Percentiles rank a stretch among this genome's conserved stretches.
Conservation (phyloP, 35 echinoderm and acorn worm species). For the Eucidaris tribuloides region DNA sequence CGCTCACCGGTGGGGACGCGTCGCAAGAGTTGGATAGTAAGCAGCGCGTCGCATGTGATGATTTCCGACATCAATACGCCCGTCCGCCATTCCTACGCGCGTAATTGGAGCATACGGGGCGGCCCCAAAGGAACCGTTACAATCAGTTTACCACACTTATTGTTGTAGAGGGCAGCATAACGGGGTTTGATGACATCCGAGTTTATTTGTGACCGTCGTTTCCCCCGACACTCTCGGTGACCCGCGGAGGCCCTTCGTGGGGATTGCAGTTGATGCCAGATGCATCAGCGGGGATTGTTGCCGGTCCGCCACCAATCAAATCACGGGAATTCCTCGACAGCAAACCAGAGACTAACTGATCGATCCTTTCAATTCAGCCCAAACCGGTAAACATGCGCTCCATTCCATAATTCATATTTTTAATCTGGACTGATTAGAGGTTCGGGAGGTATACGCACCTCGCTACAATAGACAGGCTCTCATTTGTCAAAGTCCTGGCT, state of each 20-base stretch:
- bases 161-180: neutral
- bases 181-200: neutral
- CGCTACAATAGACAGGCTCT: no score
- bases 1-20: no score
- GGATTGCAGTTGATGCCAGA: neutral
- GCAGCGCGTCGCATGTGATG: no score
- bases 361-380: conserved; percentile 29
- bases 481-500: no score
- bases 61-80: neutral
- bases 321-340: conserved; percentile 4
- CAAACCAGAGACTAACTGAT: neutral
- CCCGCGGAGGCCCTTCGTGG: neutral
- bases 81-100: neutral
- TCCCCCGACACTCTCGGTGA: neutral
- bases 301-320: conserved; percentile 29
- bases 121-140: neutral
- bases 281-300: neutral
- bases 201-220: neutral
- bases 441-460: no score
- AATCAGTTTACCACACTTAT: neutral
- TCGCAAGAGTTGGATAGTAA: no score
- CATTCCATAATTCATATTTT: conserved; percentile 31
- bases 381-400: conserved; percentile 35
- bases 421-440: conserved; percentile 38
- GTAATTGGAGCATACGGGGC: neutral